These are phyloP conservation scores for Chunga burmeisteri DNA, from an alignment of 2,113 vertebrate species.

Conservation along the genomic window DNA sequence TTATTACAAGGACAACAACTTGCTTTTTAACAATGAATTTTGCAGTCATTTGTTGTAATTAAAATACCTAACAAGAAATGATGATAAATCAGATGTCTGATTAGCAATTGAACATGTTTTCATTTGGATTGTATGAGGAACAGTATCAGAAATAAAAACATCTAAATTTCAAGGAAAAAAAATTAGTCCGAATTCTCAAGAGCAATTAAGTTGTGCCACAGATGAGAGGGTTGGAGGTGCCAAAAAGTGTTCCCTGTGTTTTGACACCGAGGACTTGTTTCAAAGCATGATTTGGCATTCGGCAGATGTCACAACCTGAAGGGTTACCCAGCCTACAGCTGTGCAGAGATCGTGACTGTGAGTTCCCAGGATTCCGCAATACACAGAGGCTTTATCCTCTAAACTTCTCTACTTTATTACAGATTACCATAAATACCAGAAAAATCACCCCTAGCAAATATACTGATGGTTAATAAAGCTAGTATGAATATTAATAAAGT, in stretches of 20 bases:
- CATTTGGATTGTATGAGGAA: background rate
- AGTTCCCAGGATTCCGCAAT: background rate
- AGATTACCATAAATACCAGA: background rate
- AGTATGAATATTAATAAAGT: background rate
- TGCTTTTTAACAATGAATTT: background rate
- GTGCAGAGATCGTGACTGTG: background rate
- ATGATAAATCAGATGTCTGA: background rate
- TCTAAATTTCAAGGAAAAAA: background rate
- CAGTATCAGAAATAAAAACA: background rate
- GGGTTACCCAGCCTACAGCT: background rate
- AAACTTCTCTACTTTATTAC: background rate
- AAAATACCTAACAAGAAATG: background rate
- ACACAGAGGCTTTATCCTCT: background rate
- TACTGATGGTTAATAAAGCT: background rate
- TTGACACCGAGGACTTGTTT: background rate
- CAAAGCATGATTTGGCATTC: background rate
- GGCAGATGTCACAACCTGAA: background rate
- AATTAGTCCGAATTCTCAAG: background rate
- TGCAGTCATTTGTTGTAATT: background rate
- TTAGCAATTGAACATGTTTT: background rate
- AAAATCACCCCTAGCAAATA: background rate
- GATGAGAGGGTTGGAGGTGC: background rate
- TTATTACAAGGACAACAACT: constrained; percentile 20
- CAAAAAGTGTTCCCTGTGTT: background rate
- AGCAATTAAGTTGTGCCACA: background rate